A percentile compares a stretch with the other conserved stretches of the same genome.
Conservation (phyloP, 2,113 vertebrate species). For the Plecotus auritus region DNA sequence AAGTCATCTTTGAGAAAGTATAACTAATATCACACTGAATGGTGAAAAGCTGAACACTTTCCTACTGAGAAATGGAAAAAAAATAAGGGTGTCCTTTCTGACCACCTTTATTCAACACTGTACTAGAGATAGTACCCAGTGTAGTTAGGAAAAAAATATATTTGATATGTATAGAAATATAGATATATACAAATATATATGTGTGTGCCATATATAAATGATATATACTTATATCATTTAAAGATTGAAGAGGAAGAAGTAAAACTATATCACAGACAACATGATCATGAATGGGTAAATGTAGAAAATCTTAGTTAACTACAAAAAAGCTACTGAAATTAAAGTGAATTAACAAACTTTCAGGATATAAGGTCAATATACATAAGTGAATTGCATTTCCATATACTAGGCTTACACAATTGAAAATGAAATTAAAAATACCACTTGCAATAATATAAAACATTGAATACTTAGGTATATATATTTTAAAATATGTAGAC, state of each 20-base stretch:
- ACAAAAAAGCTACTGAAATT: neutral
- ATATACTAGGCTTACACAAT: neutral
- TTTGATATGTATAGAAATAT: no score
- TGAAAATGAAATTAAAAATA: conserved; percentile 18
- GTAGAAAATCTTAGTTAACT: neutral
- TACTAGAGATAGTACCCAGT: neutral
- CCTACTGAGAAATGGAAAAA: neutral
- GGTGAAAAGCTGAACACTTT: neutral
- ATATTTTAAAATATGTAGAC: neutral
- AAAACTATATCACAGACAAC: neutral
- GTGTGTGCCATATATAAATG: neutral
- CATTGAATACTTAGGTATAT: neutral
- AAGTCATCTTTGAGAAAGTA: neutral
- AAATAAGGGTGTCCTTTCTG: neutral
- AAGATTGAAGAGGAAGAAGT: neutral
- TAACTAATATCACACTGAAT: neutral
- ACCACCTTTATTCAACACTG: neutral
- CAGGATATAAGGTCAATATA: neutral
- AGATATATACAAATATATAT: neutral
- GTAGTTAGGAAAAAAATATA: neutral
- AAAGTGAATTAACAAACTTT: neutral
- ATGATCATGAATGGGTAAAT: neutral
- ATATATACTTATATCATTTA: neutral
- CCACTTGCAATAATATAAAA: neutral
- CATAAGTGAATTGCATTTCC: neutral